Conservation (phyloP, 2,113 vertebrate species). For the Marmota monax region DNA sequence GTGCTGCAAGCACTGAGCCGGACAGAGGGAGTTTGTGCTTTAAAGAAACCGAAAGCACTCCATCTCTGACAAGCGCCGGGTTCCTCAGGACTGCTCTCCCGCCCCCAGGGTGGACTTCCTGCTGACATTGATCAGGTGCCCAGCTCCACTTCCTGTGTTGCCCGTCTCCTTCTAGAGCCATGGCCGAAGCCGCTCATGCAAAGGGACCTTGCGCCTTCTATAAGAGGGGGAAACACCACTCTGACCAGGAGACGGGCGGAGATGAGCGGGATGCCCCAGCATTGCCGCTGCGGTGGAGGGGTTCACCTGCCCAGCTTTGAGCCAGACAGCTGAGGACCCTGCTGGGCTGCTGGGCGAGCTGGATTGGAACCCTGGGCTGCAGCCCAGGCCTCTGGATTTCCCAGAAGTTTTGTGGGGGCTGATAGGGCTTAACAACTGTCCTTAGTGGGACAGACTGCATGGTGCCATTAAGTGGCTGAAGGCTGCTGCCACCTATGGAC, state of each 20-base stretch:
- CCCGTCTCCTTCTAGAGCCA: background rate
- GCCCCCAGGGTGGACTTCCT: background rate
- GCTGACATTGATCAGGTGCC: background rate
- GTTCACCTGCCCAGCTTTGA: rapidly evolving
- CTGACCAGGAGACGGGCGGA: rapidly evolving
- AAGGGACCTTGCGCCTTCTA: background rate
- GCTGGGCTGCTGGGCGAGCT: rapidly evolving
- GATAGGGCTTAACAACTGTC: background rate
- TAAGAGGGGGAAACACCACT: background rate
- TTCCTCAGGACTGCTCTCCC: rapidly evolving
- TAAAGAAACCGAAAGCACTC: background rate
- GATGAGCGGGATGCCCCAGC: background rate
- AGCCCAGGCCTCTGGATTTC: background rate
- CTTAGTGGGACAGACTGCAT: no score
- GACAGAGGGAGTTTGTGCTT: background rate
- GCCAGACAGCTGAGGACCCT: no score
- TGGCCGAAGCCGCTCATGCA: background rate
- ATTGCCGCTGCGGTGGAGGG: background rate
- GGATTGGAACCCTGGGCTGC: rapidly evolving
- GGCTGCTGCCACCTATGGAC: background rate
- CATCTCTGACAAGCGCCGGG: background rate
- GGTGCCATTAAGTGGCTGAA: rapidly evolving
- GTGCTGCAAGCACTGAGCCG: background rate
- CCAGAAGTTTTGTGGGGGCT: background rate
- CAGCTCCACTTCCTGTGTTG: background rate